Evolutionary conservation across 2,888 invertebrate species (phyloP), one percentile per base, ranked within the genome.

Genomic region (Rotaria magnacalcarata): DNA sequence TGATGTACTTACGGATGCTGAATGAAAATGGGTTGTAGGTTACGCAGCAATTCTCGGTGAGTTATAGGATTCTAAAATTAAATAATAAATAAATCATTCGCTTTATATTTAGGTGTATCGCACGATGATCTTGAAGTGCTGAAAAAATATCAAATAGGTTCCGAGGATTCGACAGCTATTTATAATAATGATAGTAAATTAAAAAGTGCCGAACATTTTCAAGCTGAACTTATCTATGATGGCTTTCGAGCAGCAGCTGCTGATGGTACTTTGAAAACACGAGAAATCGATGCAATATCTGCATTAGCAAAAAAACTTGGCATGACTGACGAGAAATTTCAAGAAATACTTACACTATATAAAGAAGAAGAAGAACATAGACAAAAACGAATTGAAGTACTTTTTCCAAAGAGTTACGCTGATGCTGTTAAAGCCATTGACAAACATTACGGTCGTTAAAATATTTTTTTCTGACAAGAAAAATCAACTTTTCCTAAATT

Each of bases 181-280:
- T 47, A 34, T 11, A 7, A n/a, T 14, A 50, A 54, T 52, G 54
- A 24, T 19, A 52, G 24, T 41, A 60, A 56, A 34, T 41, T 14
- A 84, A 43, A 50, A 41, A 41, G 11, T n/a, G 84, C 50, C 14
- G 54, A 56, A 41, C 50, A 84, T 56, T 27, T 16, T 3, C 84
- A 54, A 50, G 24, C 2, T 34, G 52, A 52, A n/a, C n/a, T 84
- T 2, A 84, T 84, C 54, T 84, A n/a, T 27, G n/a, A 54, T 43
- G 56, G 56, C 24, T 27, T 84, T 41, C 54, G 54, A 21, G 84
- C 84, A 84, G 58, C 56, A 43, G 21, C 84, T 41, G 84, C 84
- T 43, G 84, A 84, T 84, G 47, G 47, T 47, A 6, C 24, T n/a
- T 47, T 80, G 14, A 24, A 80, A 47, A 34, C 7, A 47, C 24